These are phyloP conservation scores for Platyrinchus mystaceus DNA, from an alignment of 2,797 vertebrate species.

Conservation along the genomic window DNA sequence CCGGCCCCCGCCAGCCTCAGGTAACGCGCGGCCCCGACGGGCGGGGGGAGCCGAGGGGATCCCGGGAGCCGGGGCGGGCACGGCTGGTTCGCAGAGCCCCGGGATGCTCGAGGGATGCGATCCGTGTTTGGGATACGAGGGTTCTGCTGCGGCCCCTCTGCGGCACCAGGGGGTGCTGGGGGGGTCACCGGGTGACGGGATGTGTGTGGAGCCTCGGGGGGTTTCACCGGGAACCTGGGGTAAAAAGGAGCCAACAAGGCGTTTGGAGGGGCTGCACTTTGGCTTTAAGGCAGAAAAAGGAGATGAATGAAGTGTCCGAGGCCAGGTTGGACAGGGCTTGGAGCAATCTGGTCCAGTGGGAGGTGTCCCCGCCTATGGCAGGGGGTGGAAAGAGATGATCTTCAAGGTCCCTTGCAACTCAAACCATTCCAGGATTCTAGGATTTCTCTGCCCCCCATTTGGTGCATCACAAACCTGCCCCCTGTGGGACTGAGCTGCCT, in stretches of 20 bases:
- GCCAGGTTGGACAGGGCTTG: background rate
- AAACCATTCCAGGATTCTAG: background rate
- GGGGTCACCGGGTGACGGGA: too few relatives aligned
- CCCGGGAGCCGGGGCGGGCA: background rate
- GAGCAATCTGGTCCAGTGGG: background rate
- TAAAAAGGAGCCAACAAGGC: background rate
- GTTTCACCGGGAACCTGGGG: background rate
- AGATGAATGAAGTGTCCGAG: background rate
- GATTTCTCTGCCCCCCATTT: background rate
- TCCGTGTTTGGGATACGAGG: background rate
- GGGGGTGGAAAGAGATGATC: too few relatives aligned
- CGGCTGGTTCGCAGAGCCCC: background rate
- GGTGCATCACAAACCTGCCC: background rate
- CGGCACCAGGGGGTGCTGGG: background rate
- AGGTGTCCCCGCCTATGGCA: background rate
- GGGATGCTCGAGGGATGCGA: background rate
- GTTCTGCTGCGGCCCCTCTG: background rate
- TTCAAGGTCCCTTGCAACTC: background rate
- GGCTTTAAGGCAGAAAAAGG: background rate
- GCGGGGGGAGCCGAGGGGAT: background rate
- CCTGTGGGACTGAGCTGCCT: background rate
- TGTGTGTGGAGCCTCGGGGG: background rate
- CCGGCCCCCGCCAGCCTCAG: background rate
- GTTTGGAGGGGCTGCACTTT: background rate
- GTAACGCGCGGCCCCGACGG: background rate